Conservation (phyloP, 2,797 vertebrate species). For the Chaenodraco wilsoni region DNA sequence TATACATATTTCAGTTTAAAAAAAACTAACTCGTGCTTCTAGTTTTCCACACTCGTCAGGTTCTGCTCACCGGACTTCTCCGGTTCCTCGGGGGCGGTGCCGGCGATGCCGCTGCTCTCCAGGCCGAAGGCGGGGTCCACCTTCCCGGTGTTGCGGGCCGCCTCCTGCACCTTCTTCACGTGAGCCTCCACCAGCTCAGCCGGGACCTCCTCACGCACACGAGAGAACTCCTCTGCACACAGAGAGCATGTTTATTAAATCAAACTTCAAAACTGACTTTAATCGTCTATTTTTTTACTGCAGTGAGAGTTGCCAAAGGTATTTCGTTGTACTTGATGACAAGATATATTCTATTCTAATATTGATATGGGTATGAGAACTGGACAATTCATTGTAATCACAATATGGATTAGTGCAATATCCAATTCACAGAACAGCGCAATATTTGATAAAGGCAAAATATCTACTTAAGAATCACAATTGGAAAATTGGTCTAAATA, state of each 20-base stretch:
- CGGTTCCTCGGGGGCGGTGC: slow-evolving; percentile 92
- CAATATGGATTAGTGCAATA: too few relatives aligned
- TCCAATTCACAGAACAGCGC: too few relatives aligned
- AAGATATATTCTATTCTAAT: too few relatives aligned
- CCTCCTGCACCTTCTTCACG: slow-evolving; percentile 96
- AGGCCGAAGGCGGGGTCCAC: slow-evolving; percentile 93
- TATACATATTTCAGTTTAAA: too few relatives aligned
- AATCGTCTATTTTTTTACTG: too few relatives aligned
- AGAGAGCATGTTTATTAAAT: background rate
- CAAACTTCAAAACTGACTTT: background rate
- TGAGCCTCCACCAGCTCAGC: slow-evolving; percentile 97
- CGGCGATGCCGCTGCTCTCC: slow-evolving; percentile 97
- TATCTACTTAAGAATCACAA: too few relatives aligned
- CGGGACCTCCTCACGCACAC: slow-evolving; percentile 95
- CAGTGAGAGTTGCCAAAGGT: too few relatives aligned
- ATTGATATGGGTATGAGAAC: background rate
- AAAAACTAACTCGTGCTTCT: too few relatives aligned
- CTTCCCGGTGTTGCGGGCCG: slow-evolving; percentile 91
- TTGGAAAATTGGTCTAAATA: too few relatives aligned
- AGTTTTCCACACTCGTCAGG: background rate
- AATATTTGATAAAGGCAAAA: too few relatives aligned
- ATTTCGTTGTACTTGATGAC: too few relatives aligned
- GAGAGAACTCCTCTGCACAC: slow-evolving; percentile 94
- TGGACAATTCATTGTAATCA: too few relatives aligned
- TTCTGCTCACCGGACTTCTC: slow-evolving; percentile 88